These are phyloP conservation scores for Piliocolobus tephrosceles DNA, from an alignment of 2,113 vertebrate species.

Conservation along the genomic window DNA sequence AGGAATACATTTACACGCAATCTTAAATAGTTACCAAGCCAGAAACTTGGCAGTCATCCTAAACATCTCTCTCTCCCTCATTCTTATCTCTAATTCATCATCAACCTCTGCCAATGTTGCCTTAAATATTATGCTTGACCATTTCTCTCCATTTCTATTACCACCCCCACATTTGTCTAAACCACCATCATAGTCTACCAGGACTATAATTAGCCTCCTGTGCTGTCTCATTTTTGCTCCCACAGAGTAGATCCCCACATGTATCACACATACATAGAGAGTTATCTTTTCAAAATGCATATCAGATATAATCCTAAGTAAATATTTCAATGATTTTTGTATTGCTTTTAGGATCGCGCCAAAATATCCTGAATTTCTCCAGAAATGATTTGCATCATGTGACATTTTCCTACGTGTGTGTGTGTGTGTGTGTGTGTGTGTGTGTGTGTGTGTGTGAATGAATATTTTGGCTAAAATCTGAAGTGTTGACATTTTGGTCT, in stretches of 20 bases:
- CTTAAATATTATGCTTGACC: background rate
- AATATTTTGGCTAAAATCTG: background rate
- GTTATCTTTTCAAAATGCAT: background rate
- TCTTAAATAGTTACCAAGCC: background rate
- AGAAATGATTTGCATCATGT: background rate
- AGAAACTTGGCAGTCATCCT: background rate
- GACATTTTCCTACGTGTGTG: background rate
- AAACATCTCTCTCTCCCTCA: background rate
- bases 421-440: background rate
- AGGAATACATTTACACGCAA: background rate
- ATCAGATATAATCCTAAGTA: background rate
- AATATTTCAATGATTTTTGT: background rate
- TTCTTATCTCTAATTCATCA: background rate
- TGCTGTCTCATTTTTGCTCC: background rate
- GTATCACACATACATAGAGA: background rate
- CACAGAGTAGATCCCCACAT: background rate
- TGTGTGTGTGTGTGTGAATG: background rate
- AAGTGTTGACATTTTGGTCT: background rate
- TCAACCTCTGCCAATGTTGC: background rate
- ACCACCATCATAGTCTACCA: background rate
- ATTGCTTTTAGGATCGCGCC: background rate
- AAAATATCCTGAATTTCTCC: background rate
- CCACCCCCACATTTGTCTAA: background rate
- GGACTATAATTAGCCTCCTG: rapidly evolving
- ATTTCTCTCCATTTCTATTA: background rate